Evolutionary conservation across 2,113 vertebrate genomes (phyloP).

Genomic region (Anoura caudifer): DNA sequence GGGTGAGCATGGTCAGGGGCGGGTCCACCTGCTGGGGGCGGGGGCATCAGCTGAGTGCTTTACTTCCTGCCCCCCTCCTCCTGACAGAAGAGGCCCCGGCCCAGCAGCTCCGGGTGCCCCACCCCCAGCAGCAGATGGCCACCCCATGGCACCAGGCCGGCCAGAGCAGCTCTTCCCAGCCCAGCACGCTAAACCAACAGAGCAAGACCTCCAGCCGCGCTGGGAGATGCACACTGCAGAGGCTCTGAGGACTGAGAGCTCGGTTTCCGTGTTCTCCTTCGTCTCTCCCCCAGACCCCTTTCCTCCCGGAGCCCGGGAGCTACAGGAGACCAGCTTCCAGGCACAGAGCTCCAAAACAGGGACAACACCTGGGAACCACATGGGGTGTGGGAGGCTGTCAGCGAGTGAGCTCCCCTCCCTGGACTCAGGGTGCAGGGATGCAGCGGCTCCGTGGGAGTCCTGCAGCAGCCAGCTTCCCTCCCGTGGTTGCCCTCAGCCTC

Average conservation of each 20-base stretch:
- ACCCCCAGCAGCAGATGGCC: background rate
- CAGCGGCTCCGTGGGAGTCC: slow-evolving; percentile 69
- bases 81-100: background rate
- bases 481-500: slow-evolving; percentile 84
- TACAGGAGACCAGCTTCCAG: background rate
- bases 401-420: background rate
- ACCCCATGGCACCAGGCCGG: background rate
- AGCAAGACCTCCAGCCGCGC: rapidly evolving
- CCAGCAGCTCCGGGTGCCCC: background rate
- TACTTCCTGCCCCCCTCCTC: too few relatives aligned
- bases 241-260: background rate
- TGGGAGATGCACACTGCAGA: background rate
- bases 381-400: background rate
- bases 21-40: rapidly evolving
- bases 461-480: slow-evolving; percentile 75
- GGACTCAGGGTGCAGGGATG: background rate
- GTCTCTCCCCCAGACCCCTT: background rate
- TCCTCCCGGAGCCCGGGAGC: background rate
- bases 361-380: background rate
- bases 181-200: background rate
- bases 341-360: background rate
- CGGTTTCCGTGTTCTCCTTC: background rate
- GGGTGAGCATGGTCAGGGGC: background rate
- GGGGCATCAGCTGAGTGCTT: background rate
- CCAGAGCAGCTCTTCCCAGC: too few relatives aligned